Evolutionary conservation across 2,113 vertebrate species (phyloP).

Genomic region (Syrmaticus mikado): DNA sequence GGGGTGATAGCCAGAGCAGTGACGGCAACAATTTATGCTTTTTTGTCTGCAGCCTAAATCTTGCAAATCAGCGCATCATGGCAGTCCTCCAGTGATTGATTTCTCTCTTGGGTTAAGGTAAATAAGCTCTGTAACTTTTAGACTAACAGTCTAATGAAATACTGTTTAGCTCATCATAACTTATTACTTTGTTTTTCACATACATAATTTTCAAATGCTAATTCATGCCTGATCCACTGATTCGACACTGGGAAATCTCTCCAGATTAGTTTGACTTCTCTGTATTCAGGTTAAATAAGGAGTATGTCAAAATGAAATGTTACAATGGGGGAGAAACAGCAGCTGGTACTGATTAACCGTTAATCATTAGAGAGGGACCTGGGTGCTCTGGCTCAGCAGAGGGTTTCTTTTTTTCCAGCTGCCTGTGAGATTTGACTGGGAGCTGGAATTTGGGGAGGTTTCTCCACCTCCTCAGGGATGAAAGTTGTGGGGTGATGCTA

Average conservation of each 20-base stretch:
- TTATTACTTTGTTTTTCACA: background rate
- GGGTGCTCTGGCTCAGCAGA: background rate
- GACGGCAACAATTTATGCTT: background rate
- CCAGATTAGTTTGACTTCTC: background rate
- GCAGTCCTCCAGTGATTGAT: rapidly evolving
- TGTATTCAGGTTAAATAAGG: background rate
- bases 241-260: background rate
- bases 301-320: background rate
- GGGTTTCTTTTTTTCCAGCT: background rate
- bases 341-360: background rate
- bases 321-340: background rate
- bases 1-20: background rate
- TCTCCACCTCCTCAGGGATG: background rate
- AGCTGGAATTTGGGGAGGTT: background rate
- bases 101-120: background rate
- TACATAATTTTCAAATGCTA: background rate
- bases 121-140: background rate
- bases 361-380: background rate
- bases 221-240: background rate
- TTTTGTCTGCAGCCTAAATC: background rate
- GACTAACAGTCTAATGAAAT: background rate
- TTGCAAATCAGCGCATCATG: background rate
- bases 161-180: background rate
- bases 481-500: rapidly evolving
- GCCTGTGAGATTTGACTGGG: background rate